phyloP scores from a whole-genome alignment of 2,888 invertebrate genomes.

The Synanthedon myopaeformis region DNA sequence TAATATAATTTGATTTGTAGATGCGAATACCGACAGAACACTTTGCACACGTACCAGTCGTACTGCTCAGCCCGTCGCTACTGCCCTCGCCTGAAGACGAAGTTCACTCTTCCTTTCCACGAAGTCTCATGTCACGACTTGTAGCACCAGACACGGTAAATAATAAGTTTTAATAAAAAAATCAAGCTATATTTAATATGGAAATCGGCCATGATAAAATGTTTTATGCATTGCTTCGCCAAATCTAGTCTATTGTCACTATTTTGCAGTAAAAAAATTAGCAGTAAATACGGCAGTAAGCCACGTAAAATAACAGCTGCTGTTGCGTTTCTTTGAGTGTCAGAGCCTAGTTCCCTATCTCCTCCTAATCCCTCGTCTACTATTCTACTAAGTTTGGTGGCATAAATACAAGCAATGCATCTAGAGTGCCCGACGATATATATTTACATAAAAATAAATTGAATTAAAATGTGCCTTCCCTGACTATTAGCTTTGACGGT shows the following conservation, averaged over 20 bases:
- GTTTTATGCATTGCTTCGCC: too few relatives aligned
- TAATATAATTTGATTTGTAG: constrained; percentile 41
- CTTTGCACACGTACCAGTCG: constrained; percentile 94
- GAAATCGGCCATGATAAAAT: too few relatives aligned
- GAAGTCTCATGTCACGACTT: constrained; percentile 75
- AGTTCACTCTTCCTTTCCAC: constrained; percentile 74
- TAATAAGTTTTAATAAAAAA: not conserved
- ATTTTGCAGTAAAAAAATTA: too few relatives aligned
- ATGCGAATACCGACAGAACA: constrained; percentile 97
- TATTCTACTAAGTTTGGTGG: too few relatives aligned
- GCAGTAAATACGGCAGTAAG: too few relatives aligned
- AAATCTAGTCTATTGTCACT: too few relatives aligned
- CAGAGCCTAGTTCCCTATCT: too few relatives aligned
- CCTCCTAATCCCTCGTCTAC: not conserved
- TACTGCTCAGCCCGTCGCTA: constrained; percentile 86
- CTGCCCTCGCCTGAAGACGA: constrained; percentile 82
- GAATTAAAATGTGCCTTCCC: not conserved
- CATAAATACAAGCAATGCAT: too few relatives aligned
- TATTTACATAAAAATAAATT: too few relatives aligned
- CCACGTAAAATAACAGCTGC: too few relatives aligned
- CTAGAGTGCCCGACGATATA: not conserved
- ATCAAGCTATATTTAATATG: too few relatives aligned
- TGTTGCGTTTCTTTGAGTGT: too few relatives aligned
- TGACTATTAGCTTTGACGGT: not conserved
- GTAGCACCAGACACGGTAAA: constrained; percentile 61